Evolutionary conservation across 2,888 invertebrate genomes (phyloP), one percentile per base, ranked within the genome.

Genomic region (Neria commutata): DNA sequence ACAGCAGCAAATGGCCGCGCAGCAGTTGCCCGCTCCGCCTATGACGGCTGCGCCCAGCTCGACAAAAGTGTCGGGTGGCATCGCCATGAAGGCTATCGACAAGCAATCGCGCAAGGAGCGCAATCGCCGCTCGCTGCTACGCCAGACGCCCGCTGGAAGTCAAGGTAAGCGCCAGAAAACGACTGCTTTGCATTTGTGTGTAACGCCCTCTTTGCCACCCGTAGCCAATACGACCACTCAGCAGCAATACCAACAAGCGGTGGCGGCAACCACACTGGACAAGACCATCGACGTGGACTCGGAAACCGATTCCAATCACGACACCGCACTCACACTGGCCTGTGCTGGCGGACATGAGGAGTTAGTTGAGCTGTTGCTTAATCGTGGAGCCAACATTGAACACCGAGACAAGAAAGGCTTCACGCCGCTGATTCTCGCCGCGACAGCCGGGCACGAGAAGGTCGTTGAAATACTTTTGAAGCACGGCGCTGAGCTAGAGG

Each of bases 391-490:
- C 1, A 92, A 97, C 81, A 96, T 98, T 79, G 98, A 99, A 82
- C 98, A 99, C 82, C 88, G 97, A 26, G 98, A 99, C 83, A 99
- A 98, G 83, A 99, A 98, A 83, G 98, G 98, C 25, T 98, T 98
- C 81, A 98, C 98, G 0, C 98, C 99, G 0, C 85, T 99, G 42
- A 98, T 98, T 75, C 86, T 98, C 68, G 97, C 98, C 47, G 97
- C 98, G 24, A 98, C 98, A 14, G 98, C 97, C 19, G 98, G 98
- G 0, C 94, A 95, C 79, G 90, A 92, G 60, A 90, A 91, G 78
- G 88, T 83, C 23, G 98, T 98, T 10, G 97, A 98, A 74, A 91
- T 95, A 70, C 86, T 99, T 5, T 84, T 99, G 56, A 95, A 94
- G 81, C 90, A 94, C 82, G 92, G 91, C 65, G 98, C 98, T n/a